Conservation (phyloP, 2,797 vertebrate genomes). For the Arnoldichthys spilopterus region DNA sequence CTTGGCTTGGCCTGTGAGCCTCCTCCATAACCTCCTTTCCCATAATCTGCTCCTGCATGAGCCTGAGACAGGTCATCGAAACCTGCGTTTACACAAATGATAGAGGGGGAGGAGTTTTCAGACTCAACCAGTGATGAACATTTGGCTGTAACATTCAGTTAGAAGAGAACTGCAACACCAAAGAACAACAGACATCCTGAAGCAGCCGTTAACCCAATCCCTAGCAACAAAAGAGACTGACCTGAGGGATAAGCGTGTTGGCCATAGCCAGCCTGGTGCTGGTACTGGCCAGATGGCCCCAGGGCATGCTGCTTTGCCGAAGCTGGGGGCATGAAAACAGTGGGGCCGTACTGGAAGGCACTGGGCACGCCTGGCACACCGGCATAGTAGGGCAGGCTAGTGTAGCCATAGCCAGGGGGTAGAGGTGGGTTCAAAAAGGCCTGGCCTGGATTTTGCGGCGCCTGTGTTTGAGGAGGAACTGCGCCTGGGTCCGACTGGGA, state of each 20-base stretch:
- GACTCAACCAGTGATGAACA: neutral
- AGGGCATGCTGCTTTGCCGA: slow-evolving; percentile 92
- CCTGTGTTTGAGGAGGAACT: slow-evolving; percentile 72
- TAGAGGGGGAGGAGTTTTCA: neutral
- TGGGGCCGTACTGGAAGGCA: slow-evolving; percentile 93
- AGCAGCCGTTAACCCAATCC: neutral
- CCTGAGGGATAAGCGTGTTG: slow-evolving; percentile 91
- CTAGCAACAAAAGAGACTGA: slow-evolving; percentile 59
- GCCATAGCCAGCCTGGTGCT: slow-evolving; percentile 87
- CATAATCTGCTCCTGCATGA: slow-evolving; percentile 90
- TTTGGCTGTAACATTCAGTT: neutral
- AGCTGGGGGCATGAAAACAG: slow-evolving; percentile 93
- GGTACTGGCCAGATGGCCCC: slow-evolving; percentile 86
- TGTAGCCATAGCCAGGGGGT: slow-evolving; percentile 95
- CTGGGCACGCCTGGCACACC: slow-evolving; percentile 90
- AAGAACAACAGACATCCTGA: neutral
- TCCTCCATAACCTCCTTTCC: slow-evolving; percentile 92
- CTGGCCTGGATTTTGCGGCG: slow-evolving; percentile 81
- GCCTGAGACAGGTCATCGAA: slow-evolving; percentile 95
- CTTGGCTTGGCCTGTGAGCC: slow-evolving; percentile 91
- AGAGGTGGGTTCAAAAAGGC: slow-evolving; percentile 93
- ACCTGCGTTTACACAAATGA: slow-evolving; percentile 70
- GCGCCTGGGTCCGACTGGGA: slow-evolving; percentile 76
- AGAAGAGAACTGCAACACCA: slow-evolving; percentile 14
- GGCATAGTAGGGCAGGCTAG: slow-evolving; percentile 92